Conservation (phyloP, 2,113 vertebrate species). For the Macquaria ambigua region DNA sequence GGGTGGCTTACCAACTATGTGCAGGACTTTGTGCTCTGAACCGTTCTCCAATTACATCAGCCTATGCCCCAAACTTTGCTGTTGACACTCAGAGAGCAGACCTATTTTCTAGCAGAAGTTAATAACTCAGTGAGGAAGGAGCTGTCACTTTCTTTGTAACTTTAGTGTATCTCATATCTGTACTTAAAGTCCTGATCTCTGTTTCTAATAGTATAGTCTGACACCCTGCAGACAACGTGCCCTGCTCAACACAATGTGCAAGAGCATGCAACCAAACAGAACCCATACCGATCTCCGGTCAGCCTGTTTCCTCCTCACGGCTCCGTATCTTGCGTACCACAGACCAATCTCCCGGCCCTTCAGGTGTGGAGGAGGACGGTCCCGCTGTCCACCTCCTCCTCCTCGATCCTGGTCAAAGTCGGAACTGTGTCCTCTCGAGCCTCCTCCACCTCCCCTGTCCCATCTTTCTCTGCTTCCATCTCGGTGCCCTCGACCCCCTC, state of each 20-base stretch:
- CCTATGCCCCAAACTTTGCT: neutral
- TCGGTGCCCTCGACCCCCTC: conserved; percentile 80
- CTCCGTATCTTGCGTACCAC: conserved; percentile 95
- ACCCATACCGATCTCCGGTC: conserved; percentile 91
- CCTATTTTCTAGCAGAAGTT: neutral
- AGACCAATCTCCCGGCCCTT: conserved; percentile 95
- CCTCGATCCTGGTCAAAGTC: conserved; percentile 77
- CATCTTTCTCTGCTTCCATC: conserved; percentile 76
- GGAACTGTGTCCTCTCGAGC: conserved; percentile 59
- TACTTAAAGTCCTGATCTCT: neutral
- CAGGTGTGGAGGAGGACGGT: conserved; percentile 91
- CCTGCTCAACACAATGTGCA: neutral
- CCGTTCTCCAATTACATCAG: neutral
- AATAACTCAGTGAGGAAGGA: neutral
- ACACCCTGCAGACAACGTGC: neutral
- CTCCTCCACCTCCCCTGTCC: conserved; percentile 73
- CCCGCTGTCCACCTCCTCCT: conserved; percentile 74
- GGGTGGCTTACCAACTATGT: neutral
- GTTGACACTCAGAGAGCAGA: neutral
- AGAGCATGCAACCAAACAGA: neutral
- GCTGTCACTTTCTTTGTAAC: neutral
- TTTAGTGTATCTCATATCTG: neutral
- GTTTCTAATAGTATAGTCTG: neutral
- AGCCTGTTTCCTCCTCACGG: conserved; percentile 88
- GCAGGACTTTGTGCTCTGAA: neutral